phyloP scores from a whole-genome alignment of 92 coral and sea anemone species.

The Nematostella vectensis region DNA sequence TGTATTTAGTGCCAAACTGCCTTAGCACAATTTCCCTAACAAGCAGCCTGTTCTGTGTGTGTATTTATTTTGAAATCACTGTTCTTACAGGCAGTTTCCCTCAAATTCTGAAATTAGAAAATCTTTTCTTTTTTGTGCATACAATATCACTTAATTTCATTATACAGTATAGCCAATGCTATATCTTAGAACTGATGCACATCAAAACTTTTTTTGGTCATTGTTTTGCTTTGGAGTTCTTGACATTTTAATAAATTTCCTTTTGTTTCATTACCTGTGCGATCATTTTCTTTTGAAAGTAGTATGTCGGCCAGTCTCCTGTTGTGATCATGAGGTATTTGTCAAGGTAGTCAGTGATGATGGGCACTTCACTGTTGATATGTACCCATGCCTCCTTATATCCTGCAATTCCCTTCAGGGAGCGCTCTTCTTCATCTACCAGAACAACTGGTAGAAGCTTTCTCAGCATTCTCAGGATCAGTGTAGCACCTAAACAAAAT shows the following conservation, averaged over 20 bases:
- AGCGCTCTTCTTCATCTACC: conserved; percentile 31
- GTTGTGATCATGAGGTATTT: conserved; percentile 6
- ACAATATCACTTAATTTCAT: no score
- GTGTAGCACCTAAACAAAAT: conserved; percentile 23
- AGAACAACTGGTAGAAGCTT: conserved; percentile 12
- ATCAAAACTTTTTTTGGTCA: no score
- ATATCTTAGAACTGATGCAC: no score
- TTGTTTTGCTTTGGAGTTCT: no score
- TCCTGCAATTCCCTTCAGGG: conserved; percentile 6
- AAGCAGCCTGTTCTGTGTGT: no score
- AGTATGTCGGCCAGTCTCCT: conserved; percentile 57
- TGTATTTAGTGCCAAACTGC: conserved; percentile 10
- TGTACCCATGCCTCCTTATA: conserved; percentile 12
- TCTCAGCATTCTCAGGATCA: conserved; percentile 13
- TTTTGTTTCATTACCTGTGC: conserved; percentile 17
- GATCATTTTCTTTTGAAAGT: conserved; percentile 35
- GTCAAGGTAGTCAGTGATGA: conserved; percentile 3
- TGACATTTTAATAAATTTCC: no score
- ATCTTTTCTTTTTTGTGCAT: no score
- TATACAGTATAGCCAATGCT: no score
- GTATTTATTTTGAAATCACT: no score
- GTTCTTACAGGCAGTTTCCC: no score
- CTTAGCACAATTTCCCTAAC: conserved; percentile 1
- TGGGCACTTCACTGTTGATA: neutral
- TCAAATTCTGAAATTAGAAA: no score